Percentiles rank a stretch among this genome's conserved stretches.
phyloP scores from a whole-genome alignment of 2,113 vertebrate species.

The Bothrops jararaca region DNA sequence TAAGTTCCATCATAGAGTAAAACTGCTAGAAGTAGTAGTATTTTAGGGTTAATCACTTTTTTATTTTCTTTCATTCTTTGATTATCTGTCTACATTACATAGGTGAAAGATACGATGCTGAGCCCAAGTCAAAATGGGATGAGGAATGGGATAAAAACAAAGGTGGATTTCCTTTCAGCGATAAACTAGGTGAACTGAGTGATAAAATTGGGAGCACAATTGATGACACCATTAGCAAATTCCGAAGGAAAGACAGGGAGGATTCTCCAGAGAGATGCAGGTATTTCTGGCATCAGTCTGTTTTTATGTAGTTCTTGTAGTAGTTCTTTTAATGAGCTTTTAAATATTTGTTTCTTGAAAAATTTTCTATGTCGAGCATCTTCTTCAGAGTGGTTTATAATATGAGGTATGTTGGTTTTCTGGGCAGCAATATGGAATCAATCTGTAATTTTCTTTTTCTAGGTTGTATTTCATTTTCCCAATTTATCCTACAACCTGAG shows the following conservation, averaged over 20 bases:
- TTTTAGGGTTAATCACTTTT: neutral
- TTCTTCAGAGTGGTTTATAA: neutral
- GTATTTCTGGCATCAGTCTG: slow-evolving; percentile 61
- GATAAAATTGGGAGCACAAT: slow-evolving; percentile 98
- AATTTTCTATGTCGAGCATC: neutral
- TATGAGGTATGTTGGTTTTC: neutral
- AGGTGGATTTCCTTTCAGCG: slow-evolving; percentile 90
- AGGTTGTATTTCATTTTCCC: neutral
- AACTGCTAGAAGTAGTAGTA: slow-evolving; percentile 30
- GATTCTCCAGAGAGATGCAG: slow-evolving; percentile 95
- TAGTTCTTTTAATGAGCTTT: neutral
- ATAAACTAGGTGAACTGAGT: slow-evolving; percentile 93
- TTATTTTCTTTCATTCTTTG: slow-evolving; percentile 39
- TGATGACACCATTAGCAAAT: slow-evolving; percentile 94
- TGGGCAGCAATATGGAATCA: neutral
- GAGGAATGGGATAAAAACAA: slow-evolving; percentile 94
- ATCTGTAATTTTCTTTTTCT: neutral
- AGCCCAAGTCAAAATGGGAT: slow-evolving; percentile 88
- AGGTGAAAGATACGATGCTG: slow-evolving; percentile 88
- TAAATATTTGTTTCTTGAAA: neutral
- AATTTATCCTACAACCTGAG: neutral
- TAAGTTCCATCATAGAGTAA: slow-evolving; percentile 27
- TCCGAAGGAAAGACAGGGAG: slow-evolving; percentile 92
- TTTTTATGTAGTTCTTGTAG: neutral
- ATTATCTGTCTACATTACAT: slow-evolving; percentile 55